Base-by-base conservation (phyloP, 2,888 invertebrate species). In the Dendrolimus pini region DNA sequence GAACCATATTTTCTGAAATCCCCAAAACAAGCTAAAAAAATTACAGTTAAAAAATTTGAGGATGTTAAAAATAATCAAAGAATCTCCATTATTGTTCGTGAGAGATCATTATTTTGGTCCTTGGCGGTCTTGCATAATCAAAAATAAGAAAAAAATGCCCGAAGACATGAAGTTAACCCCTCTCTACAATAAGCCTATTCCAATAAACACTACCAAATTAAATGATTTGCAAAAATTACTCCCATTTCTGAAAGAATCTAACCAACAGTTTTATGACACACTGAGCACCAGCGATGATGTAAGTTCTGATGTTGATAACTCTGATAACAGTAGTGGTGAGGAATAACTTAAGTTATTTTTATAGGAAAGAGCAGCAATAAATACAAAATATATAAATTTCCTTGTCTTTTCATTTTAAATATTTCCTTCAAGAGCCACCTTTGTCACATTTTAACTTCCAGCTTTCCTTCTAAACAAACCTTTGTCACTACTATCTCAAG, bases 1-100 rank as follows among this genome's bases (percentile, higher is more conserved):
- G 54, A 56, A 18, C 55, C 59, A 42, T 59, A 54, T 54, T 59
- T 59, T 53, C 56, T 59, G 53, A 57, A 55, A 57, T 47, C 47
- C 10, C 47, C 47, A 47, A 47, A 47, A 47, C 47, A 0, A 47
- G 47, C 47, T 47, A 0, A 55, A n/a, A n/a, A n/a, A n/a, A n/a
- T n/a, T 47, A 47, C 6, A 47, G 47, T 47, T 47, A 47, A 47
- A 47, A 47, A 47, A 47, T 6, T 47, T 47, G 47, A 47, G 47
- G 47, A 47, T 2, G 47, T 47, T 2, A 2, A 47, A 2, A 47
- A 47, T 47, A 47, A 47, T 3, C 14, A 41, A 55, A 55, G 13
- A 14, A 54, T 54, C 54, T 54, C 54, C 30, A 54, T 54, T 54
- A 54, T 18, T 54, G 54, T 54, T 54, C 41, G 30, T 54, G 54